A percentile compares a stretch with the other conserved stretches of the same genome.
Conservation (phyloP, 1,140 invertebrate genomes). For the Coelopa frigida region DNA sequence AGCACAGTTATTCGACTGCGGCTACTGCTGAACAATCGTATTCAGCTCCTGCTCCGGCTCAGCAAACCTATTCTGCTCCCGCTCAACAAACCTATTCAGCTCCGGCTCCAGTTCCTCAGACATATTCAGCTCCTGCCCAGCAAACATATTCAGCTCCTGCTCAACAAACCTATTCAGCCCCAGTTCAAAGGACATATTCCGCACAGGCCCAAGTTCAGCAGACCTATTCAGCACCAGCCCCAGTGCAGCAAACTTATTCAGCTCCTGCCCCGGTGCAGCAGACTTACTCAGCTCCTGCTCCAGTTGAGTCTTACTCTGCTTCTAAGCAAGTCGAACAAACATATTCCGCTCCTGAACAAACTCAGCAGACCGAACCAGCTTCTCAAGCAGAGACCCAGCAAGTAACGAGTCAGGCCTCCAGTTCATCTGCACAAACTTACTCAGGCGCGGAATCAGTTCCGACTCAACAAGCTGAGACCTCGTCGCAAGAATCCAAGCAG, state of each 20-base stretch:
- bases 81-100: conserved; percentile 11
- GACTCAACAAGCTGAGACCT: no score
- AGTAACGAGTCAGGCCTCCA: neutral
- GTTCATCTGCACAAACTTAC: no score
- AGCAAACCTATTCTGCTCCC: conserved; percentile 6
- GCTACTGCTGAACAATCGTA: conserved; percentile 2
- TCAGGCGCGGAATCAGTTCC: no score
- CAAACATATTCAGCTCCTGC: conserved; percentile 7
- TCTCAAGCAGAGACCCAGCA: neutral
- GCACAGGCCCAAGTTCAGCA: conserved; percentile 3
- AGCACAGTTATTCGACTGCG: conserved; percentile 11
- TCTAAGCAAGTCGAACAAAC: conserved; percentile 1
- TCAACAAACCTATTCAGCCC: conserved; percentile 7
- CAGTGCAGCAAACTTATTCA: conserved; percentile 4
- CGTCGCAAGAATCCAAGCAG: no score
- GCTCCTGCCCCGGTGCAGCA: neutral
- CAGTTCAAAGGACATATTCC: conserved; percentile 9
- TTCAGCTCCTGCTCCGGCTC: neutral
- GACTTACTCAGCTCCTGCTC: neutral
- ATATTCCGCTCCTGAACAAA: neutral
- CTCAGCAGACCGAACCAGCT: neutral
- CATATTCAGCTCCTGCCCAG: conserved; percentile 1
- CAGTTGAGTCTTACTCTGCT: neutral
- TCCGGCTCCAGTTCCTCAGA: neutral
- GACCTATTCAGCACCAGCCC: conserved; percentile 3